These are phyloP conservation scores for Leucophenga maculata DNA, from an alignment of 2,888 invertebrate species.

Conservation along the genomic window DNA sequence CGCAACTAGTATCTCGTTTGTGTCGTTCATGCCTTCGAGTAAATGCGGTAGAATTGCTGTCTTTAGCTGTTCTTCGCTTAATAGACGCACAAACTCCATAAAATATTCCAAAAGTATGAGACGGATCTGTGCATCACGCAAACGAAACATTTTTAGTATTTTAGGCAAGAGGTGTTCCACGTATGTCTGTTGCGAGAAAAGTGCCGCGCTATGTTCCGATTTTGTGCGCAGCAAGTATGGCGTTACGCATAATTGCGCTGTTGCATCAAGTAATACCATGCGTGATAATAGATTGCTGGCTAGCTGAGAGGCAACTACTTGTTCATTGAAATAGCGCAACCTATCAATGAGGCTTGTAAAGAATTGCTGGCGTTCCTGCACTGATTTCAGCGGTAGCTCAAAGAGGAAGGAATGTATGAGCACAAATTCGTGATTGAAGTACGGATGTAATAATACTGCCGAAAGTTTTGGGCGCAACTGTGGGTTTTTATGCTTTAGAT, in stretches of 20 bases:
- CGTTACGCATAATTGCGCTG: constrained; percentile 77
- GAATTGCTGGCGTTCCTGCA: constrained; percentile 83
- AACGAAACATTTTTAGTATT: constrained; percentile 85
- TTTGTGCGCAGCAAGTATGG: constrained; percentile 74
- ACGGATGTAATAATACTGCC: constrained; percentile 80
- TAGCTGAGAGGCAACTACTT: constrained; percentile 86
- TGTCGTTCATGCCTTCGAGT: constrained; percentile 89
- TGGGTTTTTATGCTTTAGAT: constrained; percentile 79
- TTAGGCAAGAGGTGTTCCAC: constrained; percentile 83
- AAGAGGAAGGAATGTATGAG: constrained; percentile 86
- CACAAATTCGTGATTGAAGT: constrained; percentile 90
- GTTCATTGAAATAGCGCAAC: constrained; percentile 83
- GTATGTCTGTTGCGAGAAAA: constrained; percentile 81
- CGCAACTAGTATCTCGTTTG: constrained; percentile 86
- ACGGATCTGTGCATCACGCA: constrained; percentile 88
- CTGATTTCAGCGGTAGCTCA: constrained; percentile 85
- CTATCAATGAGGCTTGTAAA: constrained; percentile 81
- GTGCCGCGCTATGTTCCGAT: constrained; percentile 73
- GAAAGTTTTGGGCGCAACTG: constrained; percentile 79
- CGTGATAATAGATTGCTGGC: constrained; percentile 85
- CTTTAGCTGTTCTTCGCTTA: constrained; percentile 84
- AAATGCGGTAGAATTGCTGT: constrained; percentile 88
- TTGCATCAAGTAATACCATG: constrained; percentile 86
- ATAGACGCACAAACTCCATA: constrained; percentile 81
- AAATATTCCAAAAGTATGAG: constrained; percentile 85